These are phyloP conservation scores for Sepioteuthis lessoniana DNA, from an alignment of 2,888 invertebrate genomes.

Conservation along the genomic window DNA sequence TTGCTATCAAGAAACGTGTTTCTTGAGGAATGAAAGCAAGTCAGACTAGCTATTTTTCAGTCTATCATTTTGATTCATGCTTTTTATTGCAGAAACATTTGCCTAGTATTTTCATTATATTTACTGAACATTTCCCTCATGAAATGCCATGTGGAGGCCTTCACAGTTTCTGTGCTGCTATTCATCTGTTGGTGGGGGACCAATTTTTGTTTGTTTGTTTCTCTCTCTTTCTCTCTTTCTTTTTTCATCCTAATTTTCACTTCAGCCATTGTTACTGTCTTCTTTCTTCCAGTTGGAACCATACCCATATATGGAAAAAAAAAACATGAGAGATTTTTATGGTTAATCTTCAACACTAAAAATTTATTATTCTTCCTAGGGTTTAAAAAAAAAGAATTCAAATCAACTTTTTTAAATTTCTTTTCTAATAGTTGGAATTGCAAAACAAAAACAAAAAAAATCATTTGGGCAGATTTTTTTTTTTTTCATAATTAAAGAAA, in stretches of 20 bases:
- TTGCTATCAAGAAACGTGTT: conserved; percentile 5
- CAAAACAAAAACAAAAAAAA: no score
- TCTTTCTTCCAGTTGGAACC: not conserved
- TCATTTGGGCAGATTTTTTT: no score
- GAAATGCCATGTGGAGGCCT: not conserved
- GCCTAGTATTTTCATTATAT: no score
- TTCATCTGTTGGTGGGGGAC: not conserved
- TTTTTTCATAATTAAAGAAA: no score
- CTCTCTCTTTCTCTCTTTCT: not conserved
- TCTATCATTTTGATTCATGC: not conserved
- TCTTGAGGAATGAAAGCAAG: not conserved
- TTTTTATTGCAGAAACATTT: no score
- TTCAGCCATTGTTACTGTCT: conserved; percentile 24
- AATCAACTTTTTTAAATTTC: no score
- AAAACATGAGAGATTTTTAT: not conserved
- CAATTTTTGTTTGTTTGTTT: not conserved
- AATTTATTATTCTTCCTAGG: no score
- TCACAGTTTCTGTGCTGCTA: not conserved
- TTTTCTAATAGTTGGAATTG: no score
- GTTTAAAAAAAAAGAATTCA: no score
- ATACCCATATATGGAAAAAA: not conserved
- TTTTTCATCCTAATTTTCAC: not conserved
- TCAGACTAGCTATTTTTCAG: not conserved
- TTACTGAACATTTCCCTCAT: not conserved
- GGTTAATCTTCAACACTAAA: no score